Conservation (phyloP, 2,113 vertebrate genomes). For the Butastur rufipennis region DNA sequence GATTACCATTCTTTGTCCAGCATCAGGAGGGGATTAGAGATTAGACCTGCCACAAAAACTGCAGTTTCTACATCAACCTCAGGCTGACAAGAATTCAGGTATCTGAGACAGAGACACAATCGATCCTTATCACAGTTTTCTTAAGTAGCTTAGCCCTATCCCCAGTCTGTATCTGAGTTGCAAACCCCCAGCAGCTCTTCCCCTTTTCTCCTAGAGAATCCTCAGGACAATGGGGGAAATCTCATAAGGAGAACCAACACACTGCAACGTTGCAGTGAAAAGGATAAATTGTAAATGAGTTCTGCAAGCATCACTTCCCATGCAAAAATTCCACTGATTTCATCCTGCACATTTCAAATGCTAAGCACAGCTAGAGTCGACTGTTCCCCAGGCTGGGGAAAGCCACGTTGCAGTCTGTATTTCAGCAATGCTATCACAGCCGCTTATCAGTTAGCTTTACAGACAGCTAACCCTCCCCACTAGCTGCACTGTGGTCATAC, state of each 20-base stretch:
- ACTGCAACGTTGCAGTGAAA: neutral
- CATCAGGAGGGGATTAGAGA: neutral
- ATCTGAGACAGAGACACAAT: neutral
- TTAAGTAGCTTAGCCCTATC: neutral
- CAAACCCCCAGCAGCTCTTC: neutral
- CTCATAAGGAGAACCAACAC: neutral
- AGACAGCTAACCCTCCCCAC: neutral
- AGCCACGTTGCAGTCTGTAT: fast-evolving
- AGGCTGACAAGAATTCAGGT: neutral
- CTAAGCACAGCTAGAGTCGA: neutral
- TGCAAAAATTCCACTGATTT: neutral
- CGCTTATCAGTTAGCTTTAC: neutral
- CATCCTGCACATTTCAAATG: neutral
- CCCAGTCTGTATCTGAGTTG: neutral
- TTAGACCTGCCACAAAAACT: neutral
- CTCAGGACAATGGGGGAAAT: neutral
- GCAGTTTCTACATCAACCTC: neutral
- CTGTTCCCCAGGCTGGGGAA: neutral
- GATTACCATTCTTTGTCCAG: neutral
- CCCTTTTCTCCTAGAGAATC: neutral
- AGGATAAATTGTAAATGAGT: neutral
- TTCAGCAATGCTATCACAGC: neutral
- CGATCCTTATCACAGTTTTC: neutral
- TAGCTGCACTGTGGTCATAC: neutral
- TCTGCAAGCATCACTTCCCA: neutral